Evolutionary conservation across 1,140 invertebrate genomes (phyloP), one percentile per base, ranked within the genome.

Genomic region (Melanaphis sacchari): DNA sequence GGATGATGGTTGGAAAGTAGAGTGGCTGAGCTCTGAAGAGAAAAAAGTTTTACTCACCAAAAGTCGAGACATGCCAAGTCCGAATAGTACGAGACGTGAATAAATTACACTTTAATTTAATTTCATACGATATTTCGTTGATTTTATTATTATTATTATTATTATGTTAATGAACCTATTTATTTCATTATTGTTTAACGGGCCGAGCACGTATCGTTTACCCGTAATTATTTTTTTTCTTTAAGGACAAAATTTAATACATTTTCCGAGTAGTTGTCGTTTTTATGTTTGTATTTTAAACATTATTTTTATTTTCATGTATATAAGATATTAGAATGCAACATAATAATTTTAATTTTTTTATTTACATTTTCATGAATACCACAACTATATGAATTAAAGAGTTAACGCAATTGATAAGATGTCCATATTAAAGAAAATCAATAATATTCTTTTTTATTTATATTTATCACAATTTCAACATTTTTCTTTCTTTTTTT

Each of bases 61-160:
- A 87, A 87, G 40, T 43, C 84, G 41, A 87, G 84, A 87, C 40
- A 46, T 46, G 41, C 84, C 84, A 46, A 87, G 84, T 87, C 84
- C 84, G 31, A 87, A 31, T 46, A 87, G 41, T 46, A 87, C 84
- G 84, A 87, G 84, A n/a, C 84, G 41, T 41, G 84, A 87, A 87
- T 87, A 87, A 87, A 87, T 85, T 87, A 87, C 41, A 31, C 11
- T 87, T 87, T 87, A 31, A 87, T 43, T 87, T 87, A 87, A 87
- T 87, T 87, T 87, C 84, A 43, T 87, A 43, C 40, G 84, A n/a
- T 87, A 18, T 87, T 43, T 87, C 40, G 84, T 87, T 87, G 40
- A 87, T 87, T 87, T 87, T 84, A 84, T 84, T 40, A 84, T 9
- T 40, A 84, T 9, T 40, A 84, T 84, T 40, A 84, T 41, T 41